These are phyloP conservation scores for Diplazon laetatorius DNA, from an alignment of 2,888 invertebrate genomes.

Conservation along the genomic window DNA sequence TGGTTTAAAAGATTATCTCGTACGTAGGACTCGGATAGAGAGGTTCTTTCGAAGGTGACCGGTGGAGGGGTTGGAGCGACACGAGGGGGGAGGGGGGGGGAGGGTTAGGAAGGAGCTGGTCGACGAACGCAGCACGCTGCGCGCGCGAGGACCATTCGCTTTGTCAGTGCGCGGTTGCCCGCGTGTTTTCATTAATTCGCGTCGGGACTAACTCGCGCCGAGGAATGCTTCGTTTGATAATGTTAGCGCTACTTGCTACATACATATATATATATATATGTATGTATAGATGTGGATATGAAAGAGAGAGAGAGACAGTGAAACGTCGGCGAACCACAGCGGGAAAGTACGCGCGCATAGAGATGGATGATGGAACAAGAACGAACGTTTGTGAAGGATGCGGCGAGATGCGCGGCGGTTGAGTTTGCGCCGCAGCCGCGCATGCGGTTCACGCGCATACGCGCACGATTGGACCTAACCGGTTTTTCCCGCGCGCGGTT, in stretches of 20 bases:
- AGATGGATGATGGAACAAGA: slow-evolving; percentile 49
- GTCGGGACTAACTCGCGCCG: slow-evolving; percentile 76
- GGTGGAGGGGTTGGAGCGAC: too few relatives aligned
- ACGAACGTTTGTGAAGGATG: slow-evolving; percentile 25
- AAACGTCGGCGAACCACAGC: not conserved
- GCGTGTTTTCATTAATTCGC: slow-evolving; percentile 80
- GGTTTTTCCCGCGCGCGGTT: slow-evolving; percentile 75
- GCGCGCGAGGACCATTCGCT: slow-evolving; percentile 72
- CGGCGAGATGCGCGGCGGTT: slow-evolving; percentile 61
- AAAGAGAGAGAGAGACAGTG: slow-evolving; percentile 19
- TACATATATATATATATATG: slow-evolving; percentile 60
- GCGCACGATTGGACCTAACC: slow-evolving; percentile 72
- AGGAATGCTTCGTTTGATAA: slow-evolving; percentile 70
- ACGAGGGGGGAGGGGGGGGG: too few relatives aligned
- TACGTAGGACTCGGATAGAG: slow-evolving; percentile 56
- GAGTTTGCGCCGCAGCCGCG: slow-evolving; percentile 77
- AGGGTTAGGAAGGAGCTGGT: too few relatives aligned
- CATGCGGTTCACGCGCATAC: slow-evolving; percentile 64
- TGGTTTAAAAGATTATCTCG: slow-evolving; percentile 40
- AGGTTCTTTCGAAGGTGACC: slow-evolving; percentile 40
- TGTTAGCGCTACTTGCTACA: slow-evolving; percentile 58
- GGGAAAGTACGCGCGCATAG: slow-evolving; percentile 12
- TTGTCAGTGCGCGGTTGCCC: slow-evolving; percentile 77
- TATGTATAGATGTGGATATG: slow-evolving; percentile 18
- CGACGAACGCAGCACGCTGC: slow-evolving; percentile 33